Percentiles rank a stretch among this genome's conserved stretches.
Evolutionary conservation across 2,888 invertebrate genomes (phyloP).

Genomic region (Mesopsocus fuscifrons): DNA sequence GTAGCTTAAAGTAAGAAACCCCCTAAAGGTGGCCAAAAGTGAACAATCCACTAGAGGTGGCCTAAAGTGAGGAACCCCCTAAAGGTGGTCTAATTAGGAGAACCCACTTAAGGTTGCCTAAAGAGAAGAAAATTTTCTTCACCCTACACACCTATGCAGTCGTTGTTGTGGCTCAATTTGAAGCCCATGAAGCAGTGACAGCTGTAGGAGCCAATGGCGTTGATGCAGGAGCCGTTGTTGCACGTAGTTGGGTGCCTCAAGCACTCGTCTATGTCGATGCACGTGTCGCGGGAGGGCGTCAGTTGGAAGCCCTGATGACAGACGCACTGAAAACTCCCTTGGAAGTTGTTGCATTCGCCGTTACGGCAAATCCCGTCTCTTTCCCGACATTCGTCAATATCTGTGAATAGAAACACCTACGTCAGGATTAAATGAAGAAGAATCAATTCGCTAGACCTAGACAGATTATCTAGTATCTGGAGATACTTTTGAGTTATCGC

Average conservation of each 20-base stretch:
- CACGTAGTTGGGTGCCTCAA: conserved; percentile 50
- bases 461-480: too few relatives aligned
- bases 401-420: conserved; percentile 22
- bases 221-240: conserved; percentile 57
- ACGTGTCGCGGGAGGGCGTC: conserved; percentile 40
- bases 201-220: conserved; percentile 46
- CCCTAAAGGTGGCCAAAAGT: too few relatives aligned
- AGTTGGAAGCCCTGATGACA: conserved; percentile 55
- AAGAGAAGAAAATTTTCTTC: too few relatives aligned
- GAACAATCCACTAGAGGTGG: too few relatives aligned
- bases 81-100: too few relatives aligned
- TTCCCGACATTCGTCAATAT: conserved; percentile 58
- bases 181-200: conserved; percentile 60
- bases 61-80: too few relatives aligned
- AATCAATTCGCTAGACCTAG: too few relatives aligned
- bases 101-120: too few relatives aligned
- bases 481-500: too few relatives aligned
- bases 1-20: too few relatives aligned
- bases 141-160: conserved; percentile 56
- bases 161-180: conserved; percentile 55
- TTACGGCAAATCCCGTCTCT: conserved; percentile 45
- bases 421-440: too few relatives aligned
- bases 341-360: conserved; percentile 57
- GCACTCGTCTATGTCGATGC: conserved; percentile 57
- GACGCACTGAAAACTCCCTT: conserved; percentile 60